Percentiles rank a stretch among this genome's conserved stretches.
phyloP scores from a whole-genome alignment of 2,113 vertebrate species.

The Cichladusa arquata region DNA sequence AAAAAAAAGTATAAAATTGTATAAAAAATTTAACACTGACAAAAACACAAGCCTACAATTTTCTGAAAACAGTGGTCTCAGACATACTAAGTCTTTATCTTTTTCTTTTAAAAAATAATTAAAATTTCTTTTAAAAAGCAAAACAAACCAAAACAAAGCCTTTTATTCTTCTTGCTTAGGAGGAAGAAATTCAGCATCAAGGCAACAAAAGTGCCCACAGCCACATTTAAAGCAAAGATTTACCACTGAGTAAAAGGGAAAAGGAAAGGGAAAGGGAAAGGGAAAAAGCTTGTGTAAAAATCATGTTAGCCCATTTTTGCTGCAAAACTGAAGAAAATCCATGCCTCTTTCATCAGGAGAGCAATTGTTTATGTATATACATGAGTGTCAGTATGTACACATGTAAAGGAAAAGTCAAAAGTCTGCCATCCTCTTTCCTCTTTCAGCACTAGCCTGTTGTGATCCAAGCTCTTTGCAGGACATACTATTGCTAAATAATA shows the following conservation, averaged over 20 bases:
- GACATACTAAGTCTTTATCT: background rate
- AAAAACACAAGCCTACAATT: background rate
- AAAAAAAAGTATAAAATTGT: background rate
- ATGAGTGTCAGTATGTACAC: fast-evolving
- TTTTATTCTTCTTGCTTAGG: background rate
- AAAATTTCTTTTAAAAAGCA: background rate
- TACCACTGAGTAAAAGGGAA: background rate
- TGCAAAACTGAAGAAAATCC: background rate
- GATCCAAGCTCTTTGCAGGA: background rate
- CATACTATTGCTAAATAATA: background rate
- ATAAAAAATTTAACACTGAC: too few relatives aligned
- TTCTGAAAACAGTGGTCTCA: background rate
- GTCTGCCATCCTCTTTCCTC: background rate
- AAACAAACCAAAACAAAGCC: background rate
- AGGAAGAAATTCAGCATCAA: background rate
- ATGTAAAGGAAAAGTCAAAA: background rate
- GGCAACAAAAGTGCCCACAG: background rate
- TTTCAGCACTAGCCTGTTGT: background rate
- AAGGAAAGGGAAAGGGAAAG: background rate
- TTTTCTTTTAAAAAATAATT: background rate
- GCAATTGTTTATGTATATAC: fast-evolving
- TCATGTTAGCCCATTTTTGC: background rate
- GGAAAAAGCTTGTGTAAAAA: background rate
- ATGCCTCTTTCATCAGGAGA: background rate
- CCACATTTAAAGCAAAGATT: background rate